Conservation (phyloP, 30 jellyfish, hydroid and myxozoan genomes). For the Chrysaora quinquecirrha region DNA sequence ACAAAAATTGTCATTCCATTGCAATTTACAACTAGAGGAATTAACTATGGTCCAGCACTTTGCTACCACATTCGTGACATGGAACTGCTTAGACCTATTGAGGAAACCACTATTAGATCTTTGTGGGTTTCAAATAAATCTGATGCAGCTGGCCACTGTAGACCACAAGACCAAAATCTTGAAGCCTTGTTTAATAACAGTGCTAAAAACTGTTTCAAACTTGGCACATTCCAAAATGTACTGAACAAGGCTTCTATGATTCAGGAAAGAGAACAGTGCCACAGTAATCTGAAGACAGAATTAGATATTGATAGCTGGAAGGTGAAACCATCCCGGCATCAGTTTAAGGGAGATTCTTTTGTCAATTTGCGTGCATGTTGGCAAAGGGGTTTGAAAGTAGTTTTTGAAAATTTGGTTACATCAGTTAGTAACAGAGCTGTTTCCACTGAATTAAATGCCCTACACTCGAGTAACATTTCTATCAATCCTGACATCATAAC, state of each 20-base stretch:
- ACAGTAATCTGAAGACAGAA: constrained; percentile 26
- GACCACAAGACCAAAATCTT: too few relatives aligned
- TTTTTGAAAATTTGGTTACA: background rate
- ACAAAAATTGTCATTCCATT: constrained; percentile 4
- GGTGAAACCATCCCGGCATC: constrained; percentile 18
- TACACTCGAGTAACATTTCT: background rate
- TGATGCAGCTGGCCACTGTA: constrained; percentile 47
- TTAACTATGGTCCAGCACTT: constrained; percentile 48
- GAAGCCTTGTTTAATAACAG: too few relatives aligned
- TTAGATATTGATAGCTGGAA: constrained; percentile 3
- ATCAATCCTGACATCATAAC: constrained; percentile 18
- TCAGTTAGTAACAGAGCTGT: background rate
- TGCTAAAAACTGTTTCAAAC: too few relatives aligned
- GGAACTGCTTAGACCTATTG: constrained; percentile 28
- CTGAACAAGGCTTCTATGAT: too few relatives aligned
- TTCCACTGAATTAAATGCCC: background rate
- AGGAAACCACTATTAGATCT: constrained; percentile 2
- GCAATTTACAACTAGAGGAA: constrained; percentile 26
- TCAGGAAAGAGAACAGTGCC: constrained; percentile 42
- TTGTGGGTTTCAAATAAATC: constrained; percentile 50
- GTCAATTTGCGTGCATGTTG: constrained; percentile 35
- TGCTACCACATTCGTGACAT: constrained; percentile 27
- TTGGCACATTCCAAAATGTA: too few relatives aligned
- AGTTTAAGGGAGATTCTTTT: constrained; percentile 11
- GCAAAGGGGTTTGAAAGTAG: constrained; percentile 21